Conservation (phyloP, 2,797 vertebrate genomes). For the Ammospiza maritima region DNA sequence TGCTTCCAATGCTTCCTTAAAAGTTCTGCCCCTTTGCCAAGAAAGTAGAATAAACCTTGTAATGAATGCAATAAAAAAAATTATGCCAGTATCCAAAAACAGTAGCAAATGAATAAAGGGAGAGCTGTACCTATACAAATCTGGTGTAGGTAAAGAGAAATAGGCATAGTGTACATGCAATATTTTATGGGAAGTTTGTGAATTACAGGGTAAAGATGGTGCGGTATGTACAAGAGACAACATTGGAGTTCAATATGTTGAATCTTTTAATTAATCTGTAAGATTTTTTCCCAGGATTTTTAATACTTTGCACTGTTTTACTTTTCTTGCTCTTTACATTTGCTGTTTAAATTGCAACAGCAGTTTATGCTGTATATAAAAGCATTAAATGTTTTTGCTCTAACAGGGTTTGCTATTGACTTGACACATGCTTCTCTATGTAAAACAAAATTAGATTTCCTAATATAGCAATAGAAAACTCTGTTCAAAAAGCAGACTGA, state of each 20-base stretch:
- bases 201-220: background rate
- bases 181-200: background rate
- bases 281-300: background rate
- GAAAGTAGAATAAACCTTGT: background rate
- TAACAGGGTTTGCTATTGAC: background rate
- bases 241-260: background rate
- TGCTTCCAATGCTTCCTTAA: background rate
- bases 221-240: background rate
- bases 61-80: background rate
- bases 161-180: background rate
- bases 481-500: background rate
- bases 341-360: background rate
- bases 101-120: background rate
- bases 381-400: background rate
- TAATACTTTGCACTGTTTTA: background rate
- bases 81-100: background rate
- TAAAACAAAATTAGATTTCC: background rate
- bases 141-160: background rate
- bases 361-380: background rate
- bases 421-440: background rate
- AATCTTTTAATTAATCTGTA: background rate
- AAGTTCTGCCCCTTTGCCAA: background rate
- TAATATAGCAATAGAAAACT: background rate
- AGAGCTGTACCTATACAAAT: background rate
- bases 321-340: background rate